These are phyloP conservation scores for Macrostomum lignano DNA, from an alignment of 1,140 invertebrate genomes.

Conservation along the genomic window DNA sequence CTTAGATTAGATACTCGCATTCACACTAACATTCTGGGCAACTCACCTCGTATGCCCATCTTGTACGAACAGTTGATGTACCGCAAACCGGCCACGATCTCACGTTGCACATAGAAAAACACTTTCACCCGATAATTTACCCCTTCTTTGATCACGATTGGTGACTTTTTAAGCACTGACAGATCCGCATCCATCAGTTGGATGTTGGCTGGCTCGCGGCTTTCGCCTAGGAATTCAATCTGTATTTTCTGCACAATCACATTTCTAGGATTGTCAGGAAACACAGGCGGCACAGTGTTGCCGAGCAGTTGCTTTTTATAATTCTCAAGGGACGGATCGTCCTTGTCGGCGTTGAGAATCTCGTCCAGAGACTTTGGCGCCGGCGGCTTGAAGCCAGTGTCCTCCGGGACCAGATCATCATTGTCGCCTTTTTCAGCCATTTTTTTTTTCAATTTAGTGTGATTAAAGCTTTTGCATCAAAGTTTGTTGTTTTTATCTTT, in stretches of 20 bases:
- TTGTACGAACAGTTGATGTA: no score
- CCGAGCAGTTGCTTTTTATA: slow-evolving; percentile 85
- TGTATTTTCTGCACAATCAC: slow-evolving; percentile 66
- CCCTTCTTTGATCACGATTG: slow-evolving; percentile 54
- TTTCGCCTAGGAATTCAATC: slow-evolving; percentile 47
- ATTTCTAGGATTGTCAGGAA: slow-evolving; percentile 48
- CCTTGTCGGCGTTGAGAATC: slow-evolving; percentile 61
- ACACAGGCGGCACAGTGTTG: slow-evolving; percentile 18
- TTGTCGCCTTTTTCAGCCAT: slow-evolving; percentile 31
- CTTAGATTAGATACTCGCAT: no score
- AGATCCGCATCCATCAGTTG: no score
- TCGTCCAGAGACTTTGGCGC: slow-evolving; percentile 73
- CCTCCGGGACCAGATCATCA: slow-evolving; percentile 41
- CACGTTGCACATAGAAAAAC: slow-evolving; percentile 83
- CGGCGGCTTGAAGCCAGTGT: slow-evolving; percentile 61
- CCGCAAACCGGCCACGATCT: no score
- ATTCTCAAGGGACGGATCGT: slow-evolving; percentile 74
- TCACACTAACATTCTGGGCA: no score
- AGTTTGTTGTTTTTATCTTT: no score
- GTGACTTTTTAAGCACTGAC: slow-evolving; percentile 13
- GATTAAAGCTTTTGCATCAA: no score
- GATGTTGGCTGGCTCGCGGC: no score
- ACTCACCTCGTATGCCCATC: no score
- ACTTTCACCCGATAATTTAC: slow-evolving; percentile 72
- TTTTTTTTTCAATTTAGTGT: no score